phyloP scores from a whole-genome alignment of 1,140 invertebrate species.

The Aphidius gifuensis region DNA sequence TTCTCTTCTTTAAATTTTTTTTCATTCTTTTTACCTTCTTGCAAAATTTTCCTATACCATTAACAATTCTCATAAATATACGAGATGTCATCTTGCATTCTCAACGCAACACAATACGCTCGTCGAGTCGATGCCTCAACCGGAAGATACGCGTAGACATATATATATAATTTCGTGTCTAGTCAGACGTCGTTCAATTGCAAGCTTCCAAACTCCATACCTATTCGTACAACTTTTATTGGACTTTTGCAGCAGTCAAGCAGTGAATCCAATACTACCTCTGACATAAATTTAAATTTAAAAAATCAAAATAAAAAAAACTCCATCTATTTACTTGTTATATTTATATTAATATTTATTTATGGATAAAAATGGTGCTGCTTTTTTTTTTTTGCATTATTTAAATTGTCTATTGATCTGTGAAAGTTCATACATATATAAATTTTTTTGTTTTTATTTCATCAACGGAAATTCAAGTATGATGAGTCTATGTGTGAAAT shows the following conservation, averaged over 20 bases:
- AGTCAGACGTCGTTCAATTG: constrained; percentile 22
- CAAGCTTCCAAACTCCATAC: constrained; percentile 7
- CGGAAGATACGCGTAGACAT: background rate
- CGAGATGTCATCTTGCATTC: background rate
- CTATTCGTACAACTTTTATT: background rate
- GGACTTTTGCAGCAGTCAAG: background rate
- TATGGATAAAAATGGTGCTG: too few species aligned
- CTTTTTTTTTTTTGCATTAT: too few species aligned
- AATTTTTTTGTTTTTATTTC: too few species aligned
- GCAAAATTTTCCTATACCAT: background rate
- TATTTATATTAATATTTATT: constrained; percentile 1
- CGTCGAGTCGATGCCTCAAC: constrained; percentile 14
- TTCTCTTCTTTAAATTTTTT: background rate
- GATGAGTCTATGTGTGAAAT: too few species aligned
- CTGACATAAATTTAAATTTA: too few species aligned
- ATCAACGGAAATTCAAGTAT: too few species aligned
- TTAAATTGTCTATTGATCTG: too few species aligned
- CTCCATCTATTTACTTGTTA: constrained; percentile 3
- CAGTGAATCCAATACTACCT: too few species aligned
- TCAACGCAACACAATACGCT: constrained; percentile 20
- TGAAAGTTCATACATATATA: too few species aligned
- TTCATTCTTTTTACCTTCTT: constrained; percentile 1
- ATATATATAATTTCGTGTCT: constrained; percentile 21
- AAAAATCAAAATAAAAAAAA: background rate
- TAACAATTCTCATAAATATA: too few species aligned